These are phyloP conservation scores for Conomelus anceps DNA, from an alignment of 2,888 invertebrate species.

Conservation along the genomic window DNA sequence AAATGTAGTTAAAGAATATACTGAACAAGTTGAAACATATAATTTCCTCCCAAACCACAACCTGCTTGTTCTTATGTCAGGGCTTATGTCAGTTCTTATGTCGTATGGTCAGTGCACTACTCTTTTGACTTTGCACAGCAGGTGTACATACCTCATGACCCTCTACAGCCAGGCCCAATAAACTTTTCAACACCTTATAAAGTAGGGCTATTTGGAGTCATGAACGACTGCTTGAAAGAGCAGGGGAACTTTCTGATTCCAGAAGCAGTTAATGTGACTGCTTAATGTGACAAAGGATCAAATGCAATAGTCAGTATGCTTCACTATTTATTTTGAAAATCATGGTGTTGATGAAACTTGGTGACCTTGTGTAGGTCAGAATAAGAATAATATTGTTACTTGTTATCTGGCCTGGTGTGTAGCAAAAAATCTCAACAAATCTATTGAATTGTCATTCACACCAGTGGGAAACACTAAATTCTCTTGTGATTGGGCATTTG, in stretches of 20 bases:
- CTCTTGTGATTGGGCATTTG: no score
- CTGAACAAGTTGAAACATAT: not conserved
- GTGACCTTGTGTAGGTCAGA: no score
- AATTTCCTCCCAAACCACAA: not conserved
- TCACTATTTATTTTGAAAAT: not conserved
- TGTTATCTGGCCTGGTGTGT: no score
- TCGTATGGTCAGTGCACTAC: not conserved
- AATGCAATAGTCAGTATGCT: not conserved
- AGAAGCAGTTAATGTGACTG: not conserved
- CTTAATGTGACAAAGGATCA: no score
- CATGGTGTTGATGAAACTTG: not conserved
- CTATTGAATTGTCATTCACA: no score
- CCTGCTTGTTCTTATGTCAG: not conserved
- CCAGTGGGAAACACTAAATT: no score
- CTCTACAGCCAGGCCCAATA: slow-evolving; percentile 14
- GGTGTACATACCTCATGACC: slow-evolving; percentile 6
- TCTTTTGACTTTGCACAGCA: slow-evolving; percentile 20
- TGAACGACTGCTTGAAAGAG: slow-evolving; percentile 5
- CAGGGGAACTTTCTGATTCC: not conserved
- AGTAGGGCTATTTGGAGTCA: slow-evolving; percentile 10
- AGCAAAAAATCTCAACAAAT: no score
- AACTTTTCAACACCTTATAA: slow-evolving; percentile 10
- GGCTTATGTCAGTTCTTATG: no score
- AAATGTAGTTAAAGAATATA: not conserved
- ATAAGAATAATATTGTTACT: no score